phyloP scores from a whole-genome alignment of 2,888 invertebrate species.

The Harmothoe impar region DNA sequence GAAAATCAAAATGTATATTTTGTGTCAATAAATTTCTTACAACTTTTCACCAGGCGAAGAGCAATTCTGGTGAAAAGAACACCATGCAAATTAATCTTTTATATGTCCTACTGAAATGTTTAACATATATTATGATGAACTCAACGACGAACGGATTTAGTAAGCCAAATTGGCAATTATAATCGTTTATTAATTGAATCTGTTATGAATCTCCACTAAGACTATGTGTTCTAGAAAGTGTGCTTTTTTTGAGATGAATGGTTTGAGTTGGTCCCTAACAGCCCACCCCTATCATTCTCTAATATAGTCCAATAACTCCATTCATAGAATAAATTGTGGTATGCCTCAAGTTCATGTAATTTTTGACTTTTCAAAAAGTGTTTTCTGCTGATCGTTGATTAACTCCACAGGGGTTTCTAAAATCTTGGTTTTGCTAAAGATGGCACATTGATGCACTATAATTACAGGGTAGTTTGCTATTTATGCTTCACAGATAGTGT shows the following conservation, averaged over 20 bases:
- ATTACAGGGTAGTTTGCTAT: not conserved
- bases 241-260: slow-evolving; percentile 4
- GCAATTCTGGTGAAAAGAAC: not conserved
- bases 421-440: too few relatives aligned
- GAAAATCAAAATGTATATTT: too few relatives aligned
- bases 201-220: not conserved
- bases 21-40: too few relatives aligned
- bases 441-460: too few relatives aligned
- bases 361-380: not conserved
- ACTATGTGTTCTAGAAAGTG: not conserved
- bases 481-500: not conserved
- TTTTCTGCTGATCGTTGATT: too few relatives aligned
- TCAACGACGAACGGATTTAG: not conserved
- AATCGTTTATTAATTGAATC: not conserved
- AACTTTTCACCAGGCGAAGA: too few relatives aligned
- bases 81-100: not conserved
- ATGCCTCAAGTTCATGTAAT: too few relatives aligned
- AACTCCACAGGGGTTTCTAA: too few relatives aligned
- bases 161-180: not conserved
- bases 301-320: not conserved
- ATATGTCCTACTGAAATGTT: not conserved
- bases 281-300: not conserved
- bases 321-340: too few relatives aligned
- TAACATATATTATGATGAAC: not conserved
- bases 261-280: not conserved